Evolutionary conservation across 2,797 vertebrate genomes (phyloP), one percentile per base, ranked within the genome.

Genomic region (Esox lucius): DNA sequence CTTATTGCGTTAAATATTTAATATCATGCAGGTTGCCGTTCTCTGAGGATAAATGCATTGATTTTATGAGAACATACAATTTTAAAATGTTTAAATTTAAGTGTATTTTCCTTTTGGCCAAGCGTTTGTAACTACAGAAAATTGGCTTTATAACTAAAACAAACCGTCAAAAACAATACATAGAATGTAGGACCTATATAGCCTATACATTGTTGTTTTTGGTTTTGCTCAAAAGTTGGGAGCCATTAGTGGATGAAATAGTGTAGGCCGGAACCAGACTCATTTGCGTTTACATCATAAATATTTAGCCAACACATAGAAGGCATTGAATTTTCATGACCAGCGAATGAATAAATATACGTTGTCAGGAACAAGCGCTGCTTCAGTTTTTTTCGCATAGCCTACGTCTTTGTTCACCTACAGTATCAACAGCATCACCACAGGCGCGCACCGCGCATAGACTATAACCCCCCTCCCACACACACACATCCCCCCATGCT

Each of bases 351-450:
- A 11, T 61, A 17, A 12, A 24, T 61, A 61, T 22, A 24, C 17
- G 8, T 65, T 28, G 24, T 28, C 28, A 6, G 24, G 64, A 31
- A 65, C 64, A 28, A 17, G 28, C 64, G 17, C 16, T 31, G 28
- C 64, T 65, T 16, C 13, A 33, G 5, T 33, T 15, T 33, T 17
- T 31, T 33, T 59, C n/a, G 16, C 19, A 7, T 24, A 22, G 56
- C 62, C 9, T 19, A 33, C 28, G 74, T 71, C 48, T 79, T 66
- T 73, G 71, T 48, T 24, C 33, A 75, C 71, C 76, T 33, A 6
- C 19, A 72, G 67, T 75, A 56, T 22, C 33, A 61, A 28, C 66
- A 68, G 66, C 35, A 68, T n/a, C 66, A 68, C 66, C 33, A n/a
- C 66, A 68, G 19, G 33, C 33, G 65, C 31, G 28, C 31, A 5